Conservation (phyloP, 1,140 invertebrate species). For the Bombus impatiens region DNA sequence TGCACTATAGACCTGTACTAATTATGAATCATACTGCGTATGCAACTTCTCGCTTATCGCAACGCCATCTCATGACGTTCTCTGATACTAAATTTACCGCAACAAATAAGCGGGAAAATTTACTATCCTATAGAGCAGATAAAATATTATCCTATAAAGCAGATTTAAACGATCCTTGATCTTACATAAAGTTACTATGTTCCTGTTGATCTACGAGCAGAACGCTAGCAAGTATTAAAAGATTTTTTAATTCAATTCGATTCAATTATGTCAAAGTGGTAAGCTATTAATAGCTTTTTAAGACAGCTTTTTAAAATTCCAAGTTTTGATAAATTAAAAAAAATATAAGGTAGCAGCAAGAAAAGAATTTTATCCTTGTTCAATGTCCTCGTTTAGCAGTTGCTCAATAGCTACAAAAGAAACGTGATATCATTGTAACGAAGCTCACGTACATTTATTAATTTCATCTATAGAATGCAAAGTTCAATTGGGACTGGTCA, state of each 20-base stretch:
- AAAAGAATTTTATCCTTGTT: not conserved
- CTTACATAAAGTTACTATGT: not conserved
- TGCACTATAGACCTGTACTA: not conserved
- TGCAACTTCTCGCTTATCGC: not conserved
- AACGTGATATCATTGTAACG: not conserved
- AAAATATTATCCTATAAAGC: not conserved
- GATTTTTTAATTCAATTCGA: not conserved
- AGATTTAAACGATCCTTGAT: not conserved
- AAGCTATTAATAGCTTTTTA: no score
- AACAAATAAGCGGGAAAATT: slow-evolving; percentile 23
- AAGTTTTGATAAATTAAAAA: not conserved
- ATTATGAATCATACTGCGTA: not conserved
- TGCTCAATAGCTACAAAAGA: not conserved
- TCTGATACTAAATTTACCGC: slow-evolving; percentile 10
- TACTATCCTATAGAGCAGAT: not conserved
- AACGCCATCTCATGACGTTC: not conserved
- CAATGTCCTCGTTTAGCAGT: not conserved
- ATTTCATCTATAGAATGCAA: slow-evolving; percentile 11
- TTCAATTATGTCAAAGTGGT: not conserved
- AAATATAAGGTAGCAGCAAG: not conserved
- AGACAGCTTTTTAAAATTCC: not conserved
- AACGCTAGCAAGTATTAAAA: not conserved
- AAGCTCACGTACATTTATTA: slow-evolving; percentile 13
- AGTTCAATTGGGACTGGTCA: slow-evolving; percentile 1
- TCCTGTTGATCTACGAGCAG: no score